These are phyloP conservation scores for Simalia tracyae DNA, from an alignment of 2,797 vertebrate genomes.

Conservation along the genomic window DNA sequence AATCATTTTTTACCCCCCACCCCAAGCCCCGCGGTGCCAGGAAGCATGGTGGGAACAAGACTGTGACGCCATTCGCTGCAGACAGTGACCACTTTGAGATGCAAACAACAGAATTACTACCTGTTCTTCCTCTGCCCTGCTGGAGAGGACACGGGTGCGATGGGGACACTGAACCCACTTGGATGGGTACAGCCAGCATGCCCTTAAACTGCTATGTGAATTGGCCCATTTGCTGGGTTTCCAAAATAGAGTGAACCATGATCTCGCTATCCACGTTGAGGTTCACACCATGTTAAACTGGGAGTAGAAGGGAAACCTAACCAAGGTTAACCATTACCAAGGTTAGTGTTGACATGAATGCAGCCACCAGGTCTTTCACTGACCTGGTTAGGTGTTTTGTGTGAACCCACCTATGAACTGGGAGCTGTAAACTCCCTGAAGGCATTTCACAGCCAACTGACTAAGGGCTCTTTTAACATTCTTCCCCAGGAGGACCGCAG, in stretches of 20 bases:
- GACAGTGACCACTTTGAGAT: conserved; percentile 61
- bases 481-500: neutral
- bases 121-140: neutral
- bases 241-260: no score
- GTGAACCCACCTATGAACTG: no score
- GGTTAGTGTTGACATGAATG: no score
- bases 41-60: conserved; percentile 23
- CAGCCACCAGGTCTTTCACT: no score
- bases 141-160: neutral
- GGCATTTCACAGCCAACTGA: neutral
- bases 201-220: no score
- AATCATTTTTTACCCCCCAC: neutral
- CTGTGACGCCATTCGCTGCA: conserved; percentile 43
- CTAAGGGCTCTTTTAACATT: neutral
- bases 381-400: no score
- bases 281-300: no score
- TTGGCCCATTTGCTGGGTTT: no score
- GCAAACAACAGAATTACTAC: conserved; percentile 46
- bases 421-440: neutral
- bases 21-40: conserved; percentile 35
- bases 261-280: no score
- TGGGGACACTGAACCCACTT: neutral
- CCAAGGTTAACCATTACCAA: no score
- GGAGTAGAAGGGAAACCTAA: no score
- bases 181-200: no score